These are phyloP conservation scores for Punctoribates punctum DNA, from an alignment of 2,888 invertebrate genomes.

Conservation along the genomic window DNA sequence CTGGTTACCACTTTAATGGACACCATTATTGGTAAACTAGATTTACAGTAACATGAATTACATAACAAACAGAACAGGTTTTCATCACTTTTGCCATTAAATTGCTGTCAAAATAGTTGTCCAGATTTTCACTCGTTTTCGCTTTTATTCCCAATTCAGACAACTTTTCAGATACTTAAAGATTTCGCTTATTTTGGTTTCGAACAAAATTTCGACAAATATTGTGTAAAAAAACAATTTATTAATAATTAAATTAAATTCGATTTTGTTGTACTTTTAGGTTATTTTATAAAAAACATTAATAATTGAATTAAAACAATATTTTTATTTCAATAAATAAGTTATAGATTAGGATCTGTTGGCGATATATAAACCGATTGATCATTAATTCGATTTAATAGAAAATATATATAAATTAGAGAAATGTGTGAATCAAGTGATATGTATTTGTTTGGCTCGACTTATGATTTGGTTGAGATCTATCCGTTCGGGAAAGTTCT, in stretches of 20 bases:
- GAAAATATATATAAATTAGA: neutral
- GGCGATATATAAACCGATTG: neutral
- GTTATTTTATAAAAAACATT: neutral
- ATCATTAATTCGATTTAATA: neutral
- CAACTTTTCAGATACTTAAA: neutral
- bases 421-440: neutral
- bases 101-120: neutral
- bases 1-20: neutral
- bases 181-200: neutral
- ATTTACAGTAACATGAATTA: constrained; percentile 25
- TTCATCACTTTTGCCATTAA: neutral
- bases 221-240: neutral
- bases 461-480: constrained; percentile 39
- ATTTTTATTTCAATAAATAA: no score
- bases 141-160: neutral
- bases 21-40: constrained; percentile 12
- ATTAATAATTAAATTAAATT: neutral
- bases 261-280: neutral
- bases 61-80: constrained; percentile 1
- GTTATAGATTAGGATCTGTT: no score
- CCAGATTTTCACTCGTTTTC: neutral
- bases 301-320: no score
- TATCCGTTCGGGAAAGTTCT: constrained; percentile 54
- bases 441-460: constrained; percentile 38
- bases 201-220: neutral